Evolutionary conservation across 2,888 invertebrate genomes (phyloP).

Genomic region (Hypolimnas misippus): DNA sequence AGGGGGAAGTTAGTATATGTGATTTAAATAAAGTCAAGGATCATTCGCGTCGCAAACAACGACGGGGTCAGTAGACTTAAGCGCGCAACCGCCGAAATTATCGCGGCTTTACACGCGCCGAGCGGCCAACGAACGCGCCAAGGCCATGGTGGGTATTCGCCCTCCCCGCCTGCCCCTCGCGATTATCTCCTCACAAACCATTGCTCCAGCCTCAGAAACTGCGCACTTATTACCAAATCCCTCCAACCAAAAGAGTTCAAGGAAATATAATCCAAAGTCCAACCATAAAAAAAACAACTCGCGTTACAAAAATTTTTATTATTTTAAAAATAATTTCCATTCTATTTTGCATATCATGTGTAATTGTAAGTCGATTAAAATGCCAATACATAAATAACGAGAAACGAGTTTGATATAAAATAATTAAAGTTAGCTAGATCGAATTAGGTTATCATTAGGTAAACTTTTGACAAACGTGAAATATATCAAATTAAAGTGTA

Average conservation of each 20-base stretch:
- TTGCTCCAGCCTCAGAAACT: constrained; percentile 39
- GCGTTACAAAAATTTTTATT: background rate
- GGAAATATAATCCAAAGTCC: constrained; percentile 10
- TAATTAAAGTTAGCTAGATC: background rate
- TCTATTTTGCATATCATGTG: background rate
- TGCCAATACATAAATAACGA: background rate
- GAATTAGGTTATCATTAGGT: background rate
- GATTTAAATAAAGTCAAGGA: constrained; percentile 83
- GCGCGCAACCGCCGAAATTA: constrained; percentile 79
- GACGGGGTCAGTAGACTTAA: constrained; percentile 80
- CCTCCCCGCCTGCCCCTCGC: constrained; percentile 28
- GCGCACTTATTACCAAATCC: constrained; percentile 28
- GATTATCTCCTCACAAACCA: constrained; percentile 30
- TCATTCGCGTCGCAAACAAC: constrained; percentile 79
- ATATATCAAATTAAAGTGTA: constrained; percentile 2
- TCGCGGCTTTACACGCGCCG: constrained; percentile 76
- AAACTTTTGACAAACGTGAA: background rate
- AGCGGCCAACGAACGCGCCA: constrained; percentile 78
- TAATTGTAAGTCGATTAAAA: background rate
- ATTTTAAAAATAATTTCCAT: background rate
- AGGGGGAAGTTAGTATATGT: constrained; percentile 53
- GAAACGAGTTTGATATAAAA: background rate
- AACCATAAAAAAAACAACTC: background rate
- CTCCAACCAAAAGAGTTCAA: constrained; percentile 16
- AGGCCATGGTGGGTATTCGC: constrained; percentile 64